phyloP scores from a whole-genome alignment of 2,797 vertebrate genomes.

The Xerus rutilus region DNA sequence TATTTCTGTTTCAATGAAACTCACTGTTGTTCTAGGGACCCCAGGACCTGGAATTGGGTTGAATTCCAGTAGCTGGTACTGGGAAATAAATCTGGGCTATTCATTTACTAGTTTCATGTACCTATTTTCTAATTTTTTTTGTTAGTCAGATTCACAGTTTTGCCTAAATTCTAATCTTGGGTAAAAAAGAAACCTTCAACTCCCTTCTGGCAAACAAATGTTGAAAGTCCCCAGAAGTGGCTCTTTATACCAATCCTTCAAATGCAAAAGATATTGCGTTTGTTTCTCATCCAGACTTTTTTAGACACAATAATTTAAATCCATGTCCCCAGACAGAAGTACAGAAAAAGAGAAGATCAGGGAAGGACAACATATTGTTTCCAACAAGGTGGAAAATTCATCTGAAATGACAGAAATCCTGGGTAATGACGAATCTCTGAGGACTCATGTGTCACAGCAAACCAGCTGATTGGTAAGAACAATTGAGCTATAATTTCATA shows the following conservation, averaged over 20 bases:
- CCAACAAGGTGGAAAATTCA: slow-evolving; percentile 80
- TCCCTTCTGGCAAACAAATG: not conserved
- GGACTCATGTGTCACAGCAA: slow-evolving; percentile 62
- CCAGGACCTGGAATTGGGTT: not conserved
- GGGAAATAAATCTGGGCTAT: not conserved
- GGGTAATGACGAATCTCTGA: slow-evolving; percentile 57
- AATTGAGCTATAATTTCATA: slow-evolving; percentile 63
- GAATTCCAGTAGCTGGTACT: not conserved
- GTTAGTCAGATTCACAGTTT: not conserved
- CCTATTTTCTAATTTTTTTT: not conserved
- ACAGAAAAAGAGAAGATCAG: slow-evolving; percentile 39
- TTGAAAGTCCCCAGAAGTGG: not conserved
- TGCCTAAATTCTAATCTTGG: not conserved
- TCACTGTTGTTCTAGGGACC: not conserved
- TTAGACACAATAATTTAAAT: not conserved
- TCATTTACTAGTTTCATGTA: not conserved
- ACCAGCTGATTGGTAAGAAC: slow-evolving; percentile 20
- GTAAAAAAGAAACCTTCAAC: not conserved
- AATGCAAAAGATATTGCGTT: not conserved
- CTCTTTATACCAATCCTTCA: not conserved
- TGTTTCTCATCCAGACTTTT: not conserved
- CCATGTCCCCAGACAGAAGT: slow-evolving; percentile 43
- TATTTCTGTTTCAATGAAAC: not conserved
- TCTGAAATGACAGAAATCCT: slow-evolving; percentile 74
- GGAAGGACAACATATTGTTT: slow-evolving; percentile 17